Percentiles rank a stretch among this genome's conserved stretches.
phyloP scores from a whole-genome alignment of 2,888 invertebrate genomes.

The Dicyrtomina minuta region DNA sequence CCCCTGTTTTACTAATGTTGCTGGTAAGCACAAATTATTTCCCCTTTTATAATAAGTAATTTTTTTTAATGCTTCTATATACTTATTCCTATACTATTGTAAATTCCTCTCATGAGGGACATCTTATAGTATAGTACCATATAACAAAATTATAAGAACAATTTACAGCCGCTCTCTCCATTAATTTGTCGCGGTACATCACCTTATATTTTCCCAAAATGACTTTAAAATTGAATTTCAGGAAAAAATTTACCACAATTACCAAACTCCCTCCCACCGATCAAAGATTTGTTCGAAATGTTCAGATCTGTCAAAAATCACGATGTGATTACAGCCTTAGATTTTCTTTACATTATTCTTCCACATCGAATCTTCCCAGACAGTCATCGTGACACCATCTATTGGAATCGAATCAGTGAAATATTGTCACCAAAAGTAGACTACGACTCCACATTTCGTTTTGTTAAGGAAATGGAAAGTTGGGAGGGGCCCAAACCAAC shows the following conservation, averaged over 20 bases:
- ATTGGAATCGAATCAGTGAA: constrained; percentile 41
- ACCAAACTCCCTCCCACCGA: constrained; percentile 45
- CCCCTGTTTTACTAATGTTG: not conserved
- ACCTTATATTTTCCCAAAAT: too few relatives aligned
- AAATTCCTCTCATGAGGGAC: too few relatives aligned
- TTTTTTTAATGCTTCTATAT: too few relatives aligned
- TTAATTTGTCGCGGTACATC: too few relatives aligned
- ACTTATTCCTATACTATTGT: too few relatives aligned
- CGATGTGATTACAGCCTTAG: constrained; percentile 39
- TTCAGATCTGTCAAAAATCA: constrained; percentile 40
- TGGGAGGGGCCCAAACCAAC: not conserved
- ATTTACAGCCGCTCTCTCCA: too few relatives aligned
- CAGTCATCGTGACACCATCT: constrained; percentile 16
- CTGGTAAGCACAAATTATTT: too few relatives aligned
- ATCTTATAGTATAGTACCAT: too few relatives aligned
- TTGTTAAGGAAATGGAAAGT: constrained; percentile 18
- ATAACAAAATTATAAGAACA: too few relatives aligned
- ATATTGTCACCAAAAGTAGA: constrained; percentile 30
- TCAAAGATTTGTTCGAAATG: constrained; percentile 40
- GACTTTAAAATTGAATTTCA: too few relatives aligned
- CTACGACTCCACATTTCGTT: constrained; percentile 27
- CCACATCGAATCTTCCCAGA: constrained; percentile 31
- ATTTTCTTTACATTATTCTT: constrained; percentile 38
- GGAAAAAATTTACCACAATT: constrained; percentile 42
- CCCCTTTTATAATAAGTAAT: too few relatives aligned